Evolutionary conservation across 2,888 invertebrate species (phyloP), one percentile per base, ranked within the genome.

Genomic region (Drosophila recens): DNA sequence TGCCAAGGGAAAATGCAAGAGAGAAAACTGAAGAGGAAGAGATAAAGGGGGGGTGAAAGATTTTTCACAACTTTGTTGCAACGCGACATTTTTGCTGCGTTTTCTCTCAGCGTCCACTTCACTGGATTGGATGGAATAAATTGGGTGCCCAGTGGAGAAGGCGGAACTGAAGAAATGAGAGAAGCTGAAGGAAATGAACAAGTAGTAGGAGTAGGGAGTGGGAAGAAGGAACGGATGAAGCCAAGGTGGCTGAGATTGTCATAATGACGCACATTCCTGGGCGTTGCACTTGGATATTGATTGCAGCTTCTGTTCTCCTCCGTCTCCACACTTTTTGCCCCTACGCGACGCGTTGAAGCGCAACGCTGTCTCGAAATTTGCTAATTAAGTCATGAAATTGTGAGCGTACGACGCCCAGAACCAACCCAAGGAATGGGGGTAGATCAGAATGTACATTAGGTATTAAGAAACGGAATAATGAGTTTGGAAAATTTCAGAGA

Each of bases 181-280:
- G 17, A 33, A 49, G 17, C 17, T 11, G 33, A 11, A 11, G 15
- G 5, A 30, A 27, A 2, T 2, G 23, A 15, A 51, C 3, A 15
- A 42, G 4, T 23, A 1, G 20, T 11, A 23, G 27, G 4, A 4
- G 17, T 6, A n/a, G 3, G 11, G 15, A 3, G 13, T 8, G 36
- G 8, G 20, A 4, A 13, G 6, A 30, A 11, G 23, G 13, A 34
- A 20, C 13, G 52, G 13, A 33, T 11, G 34, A 13, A 20, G 33
- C 48, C 33, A 58, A 65, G 57, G 65, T 34, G 48, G 49, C 52
- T 75, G 62, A 54, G 61, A 78, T 85, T 88, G 83, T 87, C 86
- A 85, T 86, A 82, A 86, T 85, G 78, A 68, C 74, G 68, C 66
- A 67, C 74, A 78, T 80, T 83, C 77, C 84, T 67, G 80, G 73